These are phyloP conservation scores for Tribolium castaneum DNA, from an alignment of 1,140 invertebrate genomes.

Conservation along the genomic window DNA sequence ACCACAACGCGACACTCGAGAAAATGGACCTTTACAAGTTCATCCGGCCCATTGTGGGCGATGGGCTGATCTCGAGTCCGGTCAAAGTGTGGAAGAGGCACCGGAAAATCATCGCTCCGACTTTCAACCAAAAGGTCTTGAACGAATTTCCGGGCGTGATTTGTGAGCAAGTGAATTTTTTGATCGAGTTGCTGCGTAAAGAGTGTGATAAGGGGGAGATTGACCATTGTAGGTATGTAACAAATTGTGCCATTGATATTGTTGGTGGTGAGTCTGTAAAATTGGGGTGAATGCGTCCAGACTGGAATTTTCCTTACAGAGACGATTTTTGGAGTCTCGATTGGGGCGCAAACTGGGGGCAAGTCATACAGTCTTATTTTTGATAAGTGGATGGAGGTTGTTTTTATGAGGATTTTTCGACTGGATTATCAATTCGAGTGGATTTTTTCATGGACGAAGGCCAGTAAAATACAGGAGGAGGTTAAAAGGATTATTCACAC, in stretches of 20 bases:
- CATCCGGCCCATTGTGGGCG: slow-evolving; percentile 2
- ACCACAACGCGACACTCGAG: background rate
- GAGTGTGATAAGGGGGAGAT: slow-evolving; percentile 20
- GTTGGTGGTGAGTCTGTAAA: slow-evolving; percentile 40
- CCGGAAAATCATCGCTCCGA: slow-evolving; percentile 52
- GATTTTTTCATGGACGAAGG: slow-evolving; percentile 20
- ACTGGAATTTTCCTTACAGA: background rate
- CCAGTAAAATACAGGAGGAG: background rate
- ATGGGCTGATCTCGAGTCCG: slow-evolving; percentile 32
- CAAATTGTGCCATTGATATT: slow-evolving; percentile 43
- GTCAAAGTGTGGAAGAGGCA: slow-evolving; percentile 51
- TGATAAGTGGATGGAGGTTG: slow-evolving; percentile 25
- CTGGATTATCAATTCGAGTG: slow-evolving; percentile 32
- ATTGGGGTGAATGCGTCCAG: background rate
- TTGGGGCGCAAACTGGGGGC: slow-evolving; percentile 37
- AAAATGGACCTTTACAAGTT: slow-evolving; percentile 3
- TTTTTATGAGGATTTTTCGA: slow-evolving; percentile 9
- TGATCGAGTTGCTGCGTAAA: slow-evolving; percentile 46
- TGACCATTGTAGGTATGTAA: slow-evolving; percentile 38
- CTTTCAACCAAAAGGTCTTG: slow-evolving; percentile 51
- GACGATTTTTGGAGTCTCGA: background rate
- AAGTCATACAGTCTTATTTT: slow-evolving; percentile 23
- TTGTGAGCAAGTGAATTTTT: slow-evolving; percentile 39
- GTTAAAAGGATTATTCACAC: background rate
- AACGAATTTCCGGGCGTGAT: slow-evolving; percentile 50